These are phyloP conservation scores for Mycalesis mineus DNA, from an alignment of 2,888 invertebrate genomes.

Conservation along the genomic window DNA sequence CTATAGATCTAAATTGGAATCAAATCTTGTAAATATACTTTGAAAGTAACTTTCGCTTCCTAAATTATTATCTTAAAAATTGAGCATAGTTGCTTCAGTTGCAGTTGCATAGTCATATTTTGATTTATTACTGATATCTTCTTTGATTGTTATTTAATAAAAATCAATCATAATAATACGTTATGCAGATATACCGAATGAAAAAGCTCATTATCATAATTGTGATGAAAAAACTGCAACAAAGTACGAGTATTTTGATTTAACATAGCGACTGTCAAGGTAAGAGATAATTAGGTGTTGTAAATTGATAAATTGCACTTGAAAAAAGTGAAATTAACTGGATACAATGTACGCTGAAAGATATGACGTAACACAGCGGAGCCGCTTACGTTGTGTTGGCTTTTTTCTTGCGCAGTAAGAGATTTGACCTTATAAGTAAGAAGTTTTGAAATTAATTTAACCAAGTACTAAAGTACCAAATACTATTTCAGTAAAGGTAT, in stretches of 20 bases:
- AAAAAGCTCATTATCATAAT: not conserved
- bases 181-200: not conserved
- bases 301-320: conserved; percentile 21
- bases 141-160: not conserved
- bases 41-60: too few relatives aligned
- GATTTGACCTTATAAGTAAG: too few relatives aligned
- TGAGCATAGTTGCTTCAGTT: too few relatives aligned
- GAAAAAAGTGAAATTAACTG: conserved; percentile 15
- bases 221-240: not conserved
- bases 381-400: not conserved
- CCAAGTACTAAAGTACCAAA: too few relatives aligned
- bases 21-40: too few relatives aligned
- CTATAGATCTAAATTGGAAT: too few relatives aligned
- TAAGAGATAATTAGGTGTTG: conserved; percentile 12
- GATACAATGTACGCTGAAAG: conserved; percentile 4
- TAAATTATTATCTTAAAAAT: too few relatives aligned
- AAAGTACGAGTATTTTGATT: not conserved
- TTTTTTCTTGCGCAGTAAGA: not conserved
- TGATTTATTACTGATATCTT: not conserved
- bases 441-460: too few relatives aligned
- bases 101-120: not conserved
- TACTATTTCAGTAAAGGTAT: too few relatives aligned
- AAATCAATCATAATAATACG: not conserved
- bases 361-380: conserved; percentile 12
- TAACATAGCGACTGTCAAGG: conserved; percentile 3